These are phyloP conservation scores for Dipodomys spectabilis DNA, from an alignment of 2,113 vertebrate genomes.

Conservation along the genomic window DNA sequence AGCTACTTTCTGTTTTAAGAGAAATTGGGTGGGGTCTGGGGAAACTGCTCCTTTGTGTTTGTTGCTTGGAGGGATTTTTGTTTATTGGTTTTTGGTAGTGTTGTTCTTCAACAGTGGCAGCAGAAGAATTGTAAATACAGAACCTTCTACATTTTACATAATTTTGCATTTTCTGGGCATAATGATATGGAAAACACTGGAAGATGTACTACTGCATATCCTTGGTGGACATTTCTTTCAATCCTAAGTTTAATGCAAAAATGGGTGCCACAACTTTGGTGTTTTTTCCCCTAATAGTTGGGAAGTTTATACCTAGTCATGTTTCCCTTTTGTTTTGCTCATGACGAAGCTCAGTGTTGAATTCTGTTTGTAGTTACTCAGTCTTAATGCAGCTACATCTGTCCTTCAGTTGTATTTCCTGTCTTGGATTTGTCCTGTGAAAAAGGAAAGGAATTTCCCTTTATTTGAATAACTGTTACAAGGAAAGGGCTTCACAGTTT, in stretches of 20 bases:
- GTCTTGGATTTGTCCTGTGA: background rate
- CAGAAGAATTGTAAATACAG: background rate
- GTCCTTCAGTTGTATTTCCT: background rate
- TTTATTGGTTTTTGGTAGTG: background rate
- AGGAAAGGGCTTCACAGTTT: background rate
- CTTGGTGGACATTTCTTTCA: background rate
- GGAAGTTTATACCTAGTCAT: background rate
- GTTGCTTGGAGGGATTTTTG: background rate
- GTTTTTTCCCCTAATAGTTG: background rate
- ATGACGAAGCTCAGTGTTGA: background rate
- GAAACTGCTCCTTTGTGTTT: background rate
- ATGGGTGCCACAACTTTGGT: no score
- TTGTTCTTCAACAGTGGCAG: background rate
- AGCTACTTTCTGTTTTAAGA: background rate
- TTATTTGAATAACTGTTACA: background rate
- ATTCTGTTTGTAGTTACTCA: background rate
- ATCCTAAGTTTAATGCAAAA: background rate
- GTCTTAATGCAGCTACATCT: background rate
- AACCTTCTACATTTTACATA: background rate
- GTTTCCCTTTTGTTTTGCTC: background rate
- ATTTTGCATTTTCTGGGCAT: background rate
- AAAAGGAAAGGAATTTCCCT: background rate
- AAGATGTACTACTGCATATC: rapidly evolving
- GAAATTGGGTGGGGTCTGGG: background rate
- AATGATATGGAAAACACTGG: background rate